Evolutionary conservation across 1,140 invertebrate genomes (phyloP), one percentile per base, ranked within the genome.

Genomic region (Scaptomyza montana): DNA sequence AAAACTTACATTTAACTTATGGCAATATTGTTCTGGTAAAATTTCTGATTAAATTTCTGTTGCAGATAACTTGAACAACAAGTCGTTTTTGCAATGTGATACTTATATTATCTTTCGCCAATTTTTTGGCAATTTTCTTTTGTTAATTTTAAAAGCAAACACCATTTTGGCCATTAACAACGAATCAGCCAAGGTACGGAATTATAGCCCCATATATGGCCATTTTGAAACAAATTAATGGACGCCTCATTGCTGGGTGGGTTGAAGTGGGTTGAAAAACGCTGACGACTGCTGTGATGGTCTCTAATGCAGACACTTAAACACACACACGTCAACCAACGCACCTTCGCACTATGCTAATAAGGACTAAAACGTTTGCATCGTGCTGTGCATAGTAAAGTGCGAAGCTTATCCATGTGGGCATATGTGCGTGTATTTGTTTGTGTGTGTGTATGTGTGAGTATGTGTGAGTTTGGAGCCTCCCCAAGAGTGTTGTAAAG

Each of bases 241-340:
- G 50, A 36, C 63, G 77, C 67, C 72, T 59, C 80, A 74, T 57
- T 60, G 61, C n/a, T 60, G 65, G 50, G n/a, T 43, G 12, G n/a
- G 39, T 25, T 25, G 21, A n/a, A 43, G 3, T n/a, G 56, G 53
- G 45, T n/a, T 21, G 33, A 70, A 81, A 78, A 55, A 62, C 59
- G 46, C 56, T 16, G 16, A 59, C 54, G 61, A 75, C 81, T 86
- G 81, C 82, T 78, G 81, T 69, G 78, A 86, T 86, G 82, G 78
- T 50, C 50, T 87, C 82, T 87, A 85, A 85, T 86, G 80, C 80
- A 86, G 81, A 85, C 81, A 86, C 74, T 86, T 78, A 70, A 74
- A 53, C 67, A 56, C 50, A 39, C 47, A 53, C 45, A 43, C 30
- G 30, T 5, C 0, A 6, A 33, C 30, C 13, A 43, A 6, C 21